Base-by-base conservation (phyloP, 2,888 invertebrate species). In the Dicranocentrus wangi region DNA sequence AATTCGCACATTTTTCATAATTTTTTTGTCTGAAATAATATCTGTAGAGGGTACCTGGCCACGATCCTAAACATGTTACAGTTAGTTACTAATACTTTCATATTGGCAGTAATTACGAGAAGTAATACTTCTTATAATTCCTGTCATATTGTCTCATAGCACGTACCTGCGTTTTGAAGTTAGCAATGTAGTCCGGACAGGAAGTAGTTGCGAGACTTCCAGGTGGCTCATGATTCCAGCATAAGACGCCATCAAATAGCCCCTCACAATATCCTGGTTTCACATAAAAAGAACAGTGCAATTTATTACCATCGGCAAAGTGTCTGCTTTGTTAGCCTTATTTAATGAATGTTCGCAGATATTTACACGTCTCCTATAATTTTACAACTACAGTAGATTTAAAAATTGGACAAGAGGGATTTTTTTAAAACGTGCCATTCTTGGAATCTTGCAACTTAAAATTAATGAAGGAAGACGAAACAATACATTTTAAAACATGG, bases 221-320 rank as follows among this genome's bases (percentile, higher is more conserved):
- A 10, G 90, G 89, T 61, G 87, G 85, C 0, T 90, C 89, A 27
- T 88, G 87, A 0, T 89, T 89, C 92, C 92, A 92, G 85, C 91
- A 92, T 51, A 90, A 87, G 13, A 68, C 80, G 63, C 90, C 90
- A 85, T 92, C 91, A 91, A n/a, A 5, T 23, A 89, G 88, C 69
- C 90, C 88, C 0, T 91, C 90, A 83, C 92, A 92, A 76, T 76
- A 73, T 28, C 80, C 85, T 83, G 58, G 39, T 55, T 55, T 19
- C n/a, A 39, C 39, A 39, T 39, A 8, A 39, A 13, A n/a, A n/a
- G n/a, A n/a, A n/a, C n/a, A n/a, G n/a, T n/a, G 39, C 39, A 39
- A 13, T 13, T 39, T 39, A 39, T 8, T 39, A 39, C 8, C 13
- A 7, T 8, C 13, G 39, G 13, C 39, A 8, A 39, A 39, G 13